These are phyloP conservation scores for Liolophura sinensis DNA, from an alignment of 1,140 invertebrate species.

Conservation along the genomic window DNA sequence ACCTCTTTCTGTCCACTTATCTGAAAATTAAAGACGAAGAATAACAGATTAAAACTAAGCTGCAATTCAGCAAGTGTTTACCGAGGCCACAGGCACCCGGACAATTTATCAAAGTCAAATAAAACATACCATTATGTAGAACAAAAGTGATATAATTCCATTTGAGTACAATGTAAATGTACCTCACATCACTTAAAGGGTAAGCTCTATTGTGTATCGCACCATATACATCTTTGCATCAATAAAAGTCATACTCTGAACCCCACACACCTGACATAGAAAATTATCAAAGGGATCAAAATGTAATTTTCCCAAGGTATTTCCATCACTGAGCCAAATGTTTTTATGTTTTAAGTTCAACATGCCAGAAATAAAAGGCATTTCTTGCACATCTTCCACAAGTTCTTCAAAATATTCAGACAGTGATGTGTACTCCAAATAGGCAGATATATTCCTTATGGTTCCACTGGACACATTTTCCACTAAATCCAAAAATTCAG, in stretches of 20 bases:
- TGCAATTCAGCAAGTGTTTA: neutral
- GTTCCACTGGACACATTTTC: constrained; percentile 30
- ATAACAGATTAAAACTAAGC: neutral
- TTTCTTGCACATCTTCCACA: constrained; percentile 40
- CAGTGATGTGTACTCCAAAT: constrained; percentile 53
- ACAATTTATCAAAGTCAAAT: neutral
- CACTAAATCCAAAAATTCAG: constrained; percentile 47
- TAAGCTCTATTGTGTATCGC: too few species aligned
- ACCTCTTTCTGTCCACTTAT: constrained; percentile 51
- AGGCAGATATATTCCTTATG: constrained; percentile 43
- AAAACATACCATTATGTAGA: neutral
- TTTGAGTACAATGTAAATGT: too few species aligned
- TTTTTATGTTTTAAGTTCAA: constrained; percentile 40
- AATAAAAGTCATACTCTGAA: too few species aligned
- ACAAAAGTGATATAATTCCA: too few species aligned
- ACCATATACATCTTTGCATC: too few species aligned
- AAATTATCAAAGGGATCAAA: constrained; percentile 57
- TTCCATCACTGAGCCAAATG: constrained; percentile 56
- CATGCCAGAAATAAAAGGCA: constrained; percentile 34
- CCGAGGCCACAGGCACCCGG: neutral
- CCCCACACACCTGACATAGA: constrained; percentile 45
- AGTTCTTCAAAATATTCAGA: constrained; percentile 45
- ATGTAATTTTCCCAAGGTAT: constrained; percentile 51
- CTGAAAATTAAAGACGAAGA: constrained; percentile 22
- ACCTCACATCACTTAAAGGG: too few species aligned